phyloP scores from a whole-genome alignment of 2,113 vertebrate species.

The Rhegmatorhina hoffmannsi region DNA sequence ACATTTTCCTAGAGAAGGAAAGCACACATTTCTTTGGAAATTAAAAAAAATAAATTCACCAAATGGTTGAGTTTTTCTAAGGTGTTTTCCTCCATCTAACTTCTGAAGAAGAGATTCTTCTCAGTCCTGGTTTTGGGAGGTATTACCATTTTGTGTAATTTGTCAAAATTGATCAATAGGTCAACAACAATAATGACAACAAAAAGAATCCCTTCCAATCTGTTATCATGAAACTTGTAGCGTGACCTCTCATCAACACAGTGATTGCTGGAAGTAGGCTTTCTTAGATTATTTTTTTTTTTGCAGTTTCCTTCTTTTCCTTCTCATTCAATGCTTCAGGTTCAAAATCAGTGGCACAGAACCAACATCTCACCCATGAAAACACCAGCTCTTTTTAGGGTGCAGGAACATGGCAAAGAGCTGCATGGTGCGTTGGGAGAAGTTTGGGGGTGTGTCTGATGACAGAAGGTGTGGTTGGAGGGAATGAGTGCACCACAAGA shows the following conservation, averaged over 20 bases:
- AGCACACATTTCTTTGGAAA: slow-evolving; percentile 63
- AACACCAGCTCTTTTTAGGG: slow-evolving; percentile 3
- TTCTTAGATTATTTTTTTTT: slow-evolving; percentile 41
- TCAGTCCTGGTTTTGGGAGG: neutral
- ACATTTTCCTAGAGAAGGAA: slow-evolving; percentile 66
- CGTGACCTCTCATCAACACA: slow-evolving; percentile 51
- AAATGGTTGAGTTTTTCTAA: slow-evolving; percentile 10
- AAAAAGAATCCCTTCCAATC: slow-evolving; percentile 7
- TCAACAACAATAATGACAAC: neutral
- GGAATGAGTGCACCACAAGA: neutral
- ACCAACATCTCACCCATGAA: neutral
- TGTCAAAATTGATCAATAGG: neutral
- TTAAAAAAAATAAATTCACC: neutral
- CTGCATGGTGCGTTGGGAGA: neutral
- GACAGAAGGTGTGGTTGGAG: neutral
- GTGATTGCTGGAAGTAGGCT: slow-evolving; percentile 22
- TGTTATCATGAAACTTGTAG: slow-evolving; percentile 68
- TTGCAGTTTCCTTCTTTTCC: neutral
- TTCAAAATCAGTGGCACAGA: neutral
- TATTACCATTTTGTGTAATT: slow-evolving; percentile 43
- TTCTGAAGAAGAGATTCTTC: neutral
- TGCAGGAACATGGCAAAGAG: neutral
- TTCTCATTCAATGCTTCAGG: slow-evolving; percentile 27
- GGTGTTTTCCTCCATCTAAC: neutral
- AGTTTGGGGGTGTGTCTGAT: neutral